These are phyloP conservation scores for Onthophagus sagittarius DNA, from an alignment of 2,888 invertebrate species.

Conservation along the genomic window DNA sequence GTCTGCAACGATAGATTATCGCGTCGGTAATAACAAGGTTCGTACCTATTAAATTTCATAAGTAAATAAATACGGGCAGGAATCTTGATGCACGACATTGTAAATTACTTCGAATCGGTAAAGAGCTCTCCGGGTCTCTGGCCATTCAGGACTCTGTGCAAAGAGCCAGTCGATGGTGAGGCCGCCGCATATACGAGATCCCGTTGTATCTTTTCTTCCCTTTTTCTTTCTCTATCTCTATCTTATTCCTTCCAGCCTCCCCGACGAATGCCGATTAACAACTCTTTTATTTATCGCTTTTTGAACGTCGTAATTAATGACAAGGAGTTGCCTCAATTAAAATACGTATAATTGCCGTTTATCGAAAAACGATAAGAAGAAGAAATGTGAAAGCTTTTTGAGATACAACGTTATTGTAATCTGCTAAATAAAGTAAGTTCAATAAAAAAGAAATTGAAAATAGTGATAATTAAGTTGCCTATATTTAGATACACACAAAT, in stretches of 20 bases:
- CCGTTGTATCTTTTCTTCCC: not conserved
- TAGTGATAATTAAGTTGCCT: no score
- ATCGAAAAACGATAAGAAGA: not conserved
- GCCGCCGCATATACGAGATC: conserved; percentile 8
- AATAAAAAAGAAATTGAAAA: no score
- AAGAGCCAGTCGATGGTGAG: not conserved
- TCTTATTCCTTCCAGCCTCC: not conserved
- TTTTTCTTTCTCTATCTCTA: not conserved
- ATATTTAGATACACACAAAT: no score
- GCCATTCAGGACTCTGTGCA: no score
- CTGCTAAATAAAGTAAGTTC: no score
- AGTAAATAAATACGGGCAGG: conserved; percentile 38
- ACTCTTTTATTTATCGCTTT: not conserved
- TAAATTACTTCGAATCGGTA: conserved; percentile 40
- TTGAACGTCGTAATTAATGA: not conserved
- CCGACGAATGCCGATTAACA: not conserved
- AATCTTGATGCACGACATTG: conserved; percentile 47
- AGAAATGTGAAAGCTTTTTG: not conserved
- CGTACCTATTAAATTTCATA: conserved; percentile 47
- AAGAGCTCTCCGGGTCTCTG: conserved; percentile 20
- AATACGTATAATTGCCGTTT: not conserved
- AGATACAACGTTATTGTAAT: no score
- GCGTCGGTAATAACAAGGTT: conserved; percentile 45
- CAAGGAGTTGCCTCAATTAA: not conserved
- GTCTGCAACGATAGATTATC: conserved; percentile 39